Base-by-base conservation (phyloP, 2,888 invertebrate genomes). In the Siphonodentalium dalli region DNA sequence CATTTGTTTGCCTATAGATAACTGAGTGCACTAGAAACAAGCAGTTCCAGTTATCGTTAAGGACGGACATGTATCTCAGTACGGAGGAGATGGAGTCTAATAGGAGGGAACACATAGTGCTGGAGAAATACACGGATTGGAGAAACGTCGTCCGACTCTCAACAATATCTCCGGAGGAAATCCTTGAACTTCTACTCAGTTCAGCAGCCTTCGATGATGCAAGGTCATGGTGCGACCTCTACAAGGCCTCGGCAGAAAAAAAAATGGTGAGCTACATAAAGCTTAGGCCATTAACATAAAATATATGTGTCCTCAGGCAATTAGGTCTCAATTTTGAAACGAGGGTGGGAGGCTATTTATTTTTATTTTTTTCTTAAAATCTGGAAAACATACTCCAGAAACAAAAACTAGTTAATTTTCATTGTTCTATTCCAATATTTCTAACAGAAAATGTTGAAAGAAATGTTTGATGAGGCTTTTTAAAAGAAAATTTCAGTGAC, bases 11-110 rank as follows among this genome's bases (percentile, higher is more conserved):
- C n/a, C n/a, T n/a, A n/a, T 55, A 77, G 77, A 68, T 77, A 27
- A 70, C 70, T 37, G 72, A 69, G 44, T 69, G 71, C 68, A 71
- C 72, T 29, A 73, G 71, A 54, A 68, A 55, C 20, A 56, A 71
- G 13, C 75, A 71, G 53, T 56, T 71, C 28, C 72, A 66, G 34
- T 45, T 71, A 33, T 66, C 71, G 8, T 58, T 66, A 43, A 56
- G 56, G 49, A 65, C 62, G n/a, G 53, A 68, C 23, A 65, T 63
- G 37, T 54, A 60, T 9, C 39, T 65, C 11, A 38, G 48, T 11
- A 56, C 54, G 34, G 64, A 68, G 26, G 57, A 56, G 41, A 58
- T 58, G 52, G 40, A 62, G 38, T 39, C 57, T 18, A 37, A 52
- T 24, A 46, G 61, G 23, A 56, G 66, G 34, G 55, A 53, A 24